phyloP scores from a whole-genome alignment of 2,888 invertebrate species.

The Chymomyza fuscimana region DNA sequence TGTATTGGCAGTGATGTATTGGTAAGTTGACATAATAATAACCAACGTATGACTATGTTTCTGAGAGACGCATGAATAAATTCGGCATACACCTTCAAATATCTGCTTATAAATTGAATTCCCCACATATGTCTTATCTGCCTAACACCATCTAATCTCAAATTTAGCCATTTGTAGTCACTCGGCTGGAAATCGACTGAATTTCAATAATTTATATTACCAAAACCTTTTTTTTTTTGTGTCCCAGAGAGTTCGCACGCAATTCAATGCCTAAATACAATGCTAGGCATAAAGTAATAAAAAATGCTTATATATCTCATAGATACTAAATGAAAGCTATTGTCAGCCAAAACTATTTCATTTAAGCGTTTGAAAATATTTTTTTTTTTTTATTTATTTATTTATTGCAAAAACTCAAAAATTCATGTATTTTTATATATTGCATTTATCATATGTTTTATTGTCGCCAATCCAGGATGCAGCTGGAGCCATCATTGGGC shows the following conservation, averaged over 20 bases:
- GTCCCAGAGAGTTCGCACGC: conserved; percentile 28
- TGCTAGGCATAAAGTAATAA: conserved; percentile 23
- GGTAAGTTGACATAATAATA: too few relatives aligned
- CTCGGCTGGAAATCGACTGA: conserved; percentile 61
- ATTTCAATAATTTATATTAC: conserved; percentile 63
- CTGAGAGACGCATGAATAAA: background rate
- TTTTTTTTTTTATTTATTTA: too few relatives aligned
- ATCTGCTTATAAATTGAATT: background rate
- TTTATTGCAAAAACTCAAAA: too few relatives aligned
- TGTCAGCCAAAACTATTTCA: conserved; percentile 55
- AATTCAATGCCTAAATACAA: conserved; percentile 53
- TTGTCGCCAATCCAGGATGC: too few relatives aligned
- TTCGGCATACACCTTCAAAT: too few relatives aligned
- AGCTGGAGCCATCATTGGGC: too few relatives aligned
- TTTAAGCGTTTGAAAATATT: conserved; percentile 32
- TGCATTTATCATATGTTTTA: too few relatives aligned
- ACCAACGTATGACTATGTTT: too few relatives aligned
- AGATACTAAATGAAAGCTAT: conserved; percentile 13
- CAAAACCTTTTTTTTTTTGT: conserved; percentile 33
- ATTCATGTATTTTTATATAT: too few relatives aligned
- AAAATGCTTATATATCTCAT: conserved; percentile 37
- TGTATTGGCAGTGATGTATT: too few relatives aligned
- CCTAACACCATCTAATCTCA: conserved; percentile 37
- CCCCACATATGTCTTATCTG: conserved; percentile 27
- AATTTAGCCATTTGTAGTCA: conserved; percentile 41